phyloP scores from a whole-genome alignment of 2,797 vertebrate genomes.

The Cichlasoma orientale region DNA sequence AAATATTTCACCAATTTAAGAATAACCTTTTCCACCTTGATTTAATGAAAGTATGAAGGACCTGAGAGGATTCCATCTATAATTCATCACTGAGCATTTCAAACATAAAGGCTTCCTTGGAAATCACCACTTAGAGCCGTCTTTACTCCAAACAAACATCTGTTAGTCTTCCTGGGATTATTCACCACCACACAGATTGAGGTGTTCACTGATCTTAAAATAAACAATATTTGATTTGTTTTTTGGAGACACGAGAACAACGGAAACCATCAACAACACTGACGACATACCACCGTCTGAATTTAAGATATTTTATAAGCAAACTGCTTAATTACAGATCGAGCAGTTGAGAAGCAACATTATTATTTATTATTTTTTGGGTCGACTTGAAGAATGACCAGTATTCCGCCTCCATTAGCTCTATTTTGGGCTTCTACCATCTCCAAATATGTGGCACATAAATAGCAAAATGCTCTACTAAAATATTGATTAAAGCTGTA shows the following conservation, averaged over 20 bases:
- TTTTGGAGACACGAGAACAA: background rate
- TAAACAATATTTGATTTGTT: background rate
- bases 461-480: background rate
- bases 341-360: background rate
- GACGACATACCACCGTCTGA: background rate
- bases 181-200: background rate
- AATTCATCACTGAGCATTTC: background rate
- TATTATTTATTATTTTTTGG: rapidly evolving
- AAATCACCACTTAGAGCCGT: rapidly evolving
- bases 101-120: background rate
- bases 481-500: background rate
- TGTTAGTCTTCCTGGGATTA: rapidly evolving
- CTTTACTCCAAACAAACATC: background rate
- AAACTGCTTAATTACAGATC: rapidly evolving
- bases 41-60: background rate
- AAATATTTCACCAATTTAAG: too few relatives aligned
- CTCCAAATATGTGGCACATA: background rate
- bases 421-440: background rate
- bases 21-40: background rate
- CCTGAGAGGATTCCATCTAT: background rate
- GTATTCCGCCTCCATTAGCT: background rate
- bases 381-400: background rate
- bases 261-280: background rate
- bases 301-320: background rate
- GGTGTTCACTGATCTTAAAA: background rate